phyloP scores from a whole-genome alignment of 2,888 invertebrate genomes.

The Hydroisotoma schaefferi region DNA sequence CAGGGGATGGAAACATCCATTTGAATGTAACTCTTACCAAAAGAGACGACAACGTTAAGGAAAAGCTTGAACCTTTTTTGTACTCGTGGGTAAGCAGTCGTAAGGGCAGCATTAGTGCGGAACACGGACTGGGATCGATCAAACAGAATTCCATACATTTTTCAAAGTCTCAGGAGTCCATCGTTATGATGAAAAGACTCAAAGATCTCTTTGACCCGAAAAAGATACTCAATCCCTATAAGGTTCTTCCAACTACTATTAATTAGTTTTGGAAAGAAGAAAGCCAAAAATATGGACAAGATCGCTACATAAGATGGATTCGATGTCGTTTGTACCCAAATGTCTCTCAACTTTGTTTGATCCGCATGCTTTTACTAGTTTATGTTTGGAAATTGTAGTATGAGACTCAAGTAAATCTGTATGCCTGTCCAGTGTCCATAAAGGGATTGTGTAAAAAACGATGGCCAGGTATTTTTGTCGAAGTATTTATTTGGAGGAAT shows the following conservation, averaged over 20 bases:
- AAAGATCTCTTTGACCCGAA: constrained; percentile 90
- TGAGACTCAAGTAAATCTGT: too few relatives aligned
- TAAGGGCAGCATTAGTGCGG: constrained; percentile 88
- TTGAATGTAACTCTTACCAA: constrained; percentile 70
- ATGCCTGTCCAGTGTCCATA: too few relatives aligned
- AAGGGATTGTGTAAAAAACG: too few relatives aligned
- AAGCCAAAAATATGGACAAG: too few relatives aligned
- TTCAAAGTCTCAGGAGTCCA: constrained; percentile 68
- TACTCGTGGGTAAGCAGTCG: constrained; percentile 76
- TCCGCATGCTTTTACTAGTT: too few relatives aligned
- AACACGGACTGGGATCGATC: constrained; percentile 91
- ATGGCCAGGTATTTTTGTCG: too few relatives aligned
- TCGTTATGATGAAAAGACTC: constrained; percentile 75
- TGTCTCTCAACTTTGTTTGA: too few relatives aligned
- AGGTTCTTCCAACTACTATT: constrained; percentile 66
- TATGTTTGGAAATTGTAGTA: too few relatives aligned
- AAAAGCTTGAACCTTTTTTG: constrained; percentile 75
- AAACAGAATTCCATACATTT: constrained; percentile 75
- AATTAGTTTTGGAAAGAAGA: too few relatives aligned
- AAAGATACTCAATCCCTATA: constrained; percentile 92
- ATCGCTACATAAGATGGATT: too few relatives aligned
- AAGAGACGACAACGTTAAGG: constrained; percentile 54
- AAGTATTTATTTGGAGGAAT: too few relatives aligned
- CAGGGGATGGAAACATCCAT: constrained; percentile 94
- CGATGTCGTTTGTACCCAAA: too few relatives aligned